Conservation (phyloP, 2,797 vertebrate genomes). For the Apogon hyalosoma region DNA sequence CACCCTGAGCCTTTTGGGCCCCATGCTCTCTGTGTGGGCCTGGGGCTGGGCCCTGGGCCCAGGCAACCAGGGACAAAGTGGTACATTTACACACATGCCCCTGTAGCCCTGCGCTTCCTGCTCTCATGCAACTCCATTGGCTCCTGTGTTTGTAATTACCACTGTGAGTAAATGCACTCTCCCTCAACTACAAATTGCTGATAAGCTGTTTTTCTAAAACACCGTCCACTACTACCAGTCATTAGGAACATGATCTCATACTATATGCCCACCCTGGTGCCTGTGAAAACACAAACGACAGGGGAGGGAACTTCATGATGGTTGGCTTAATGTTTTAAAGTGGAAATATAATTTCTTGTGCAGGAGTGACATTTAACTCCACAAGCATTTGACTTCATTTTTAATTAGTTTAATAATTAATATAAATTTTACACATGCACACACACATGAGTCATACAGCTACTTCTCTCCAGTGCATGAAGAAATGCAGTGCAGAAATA, state of each 20-base stretch:
- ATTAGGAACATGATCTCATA: constrained; percentile 60
- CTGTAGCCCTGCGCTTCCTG: constrained; percentile 59
- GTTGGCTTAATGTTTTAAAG: constrained; percentile 18
- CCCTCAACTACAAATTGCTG: constrained; percentile 62
- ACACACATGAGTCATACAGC: too few species aligned
- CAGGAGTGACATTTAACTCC: too few species aligned
- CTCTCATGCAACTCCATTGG: constrained; percentile 45
- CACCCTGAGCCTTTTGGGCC: constrained; percentile 38
- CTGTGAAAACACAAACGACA: constrained; percentile 35
- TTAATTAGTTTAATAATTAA: too few species aligned
- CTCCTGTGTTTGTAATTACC: constrained; percentile 60
- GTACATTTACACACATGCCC: constrained; percentile 70
- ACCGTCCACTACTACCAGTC: constrained; percentile 42
- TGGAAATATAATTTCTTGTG: neutral
- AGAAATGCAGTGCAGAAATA: too few species aligned
- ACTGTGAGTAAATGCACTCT: constrained; percentile 42
- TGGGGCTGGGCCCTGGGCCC: constrained; percentile 33
- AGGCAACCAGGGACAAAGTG: constrained; percentile 56
- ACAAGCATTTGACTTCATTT: too few species aligned
- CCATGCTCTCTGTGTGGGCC: constrained; percentile 69
- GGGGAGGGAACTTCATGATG: constrained; percentile 15
- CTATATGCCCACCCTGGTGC: constrained; percentile 29
- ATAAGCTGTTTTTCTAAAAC: constrained; percentile 66
- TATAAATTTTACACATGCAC: too few species aligned
- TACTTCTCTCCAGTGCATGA: too few species aligned